Evolutionary conservation across 2,888 invertebrate genomes (phyloP).

Genomic region (Scaptomyza flava): DNA sequence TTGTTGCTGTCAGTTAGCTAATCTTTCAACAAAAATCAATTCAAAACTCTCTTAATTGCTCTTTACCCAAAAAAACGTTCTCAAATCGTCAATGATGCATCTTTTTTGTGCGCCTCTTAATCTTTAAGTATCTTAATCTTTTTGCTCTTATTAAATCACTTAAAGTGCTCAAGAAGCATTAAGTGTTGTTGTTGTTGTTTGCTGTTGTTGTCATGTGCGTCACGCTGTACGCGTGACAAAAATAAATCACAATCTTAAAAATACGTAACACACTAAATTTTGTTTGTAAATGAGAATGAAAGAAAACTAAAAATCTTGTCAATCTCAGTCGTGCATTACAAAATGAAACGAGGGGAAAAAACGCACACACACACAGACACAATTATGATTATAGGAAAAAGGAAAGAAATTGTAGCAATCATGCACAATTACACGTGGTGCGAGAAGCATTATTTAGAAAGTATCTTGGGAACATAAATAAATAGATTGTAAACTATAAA

Average conservation of each 20-base stretch:
- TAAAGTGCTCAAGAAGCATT: constrained; percentile 34
- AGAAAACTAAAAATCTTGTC: constrained; percentile 31
- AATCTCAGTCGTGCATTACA: constrained; percentile 33
- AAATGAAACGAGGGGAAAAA: constrained; percentile 22
- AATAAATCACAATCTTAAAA: constrained; percentile 73
- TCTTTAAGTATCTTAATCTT: neutral
- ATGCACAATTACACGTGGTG: constrained; percentile 14
- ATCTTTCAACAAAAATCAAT: too few species aligned
- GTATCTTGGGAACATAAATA: neutral
- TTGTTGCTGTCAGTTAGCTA: neutral
- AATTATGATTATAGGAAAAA: constrained; percentile 12
- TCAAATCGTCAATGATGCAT: constrained; percentile 4
- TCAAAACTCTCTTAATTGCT: neutral
- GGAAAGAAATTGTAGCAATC: constrained; percentile 8
- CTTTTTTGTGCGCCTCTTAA: constrained; percentile 3
- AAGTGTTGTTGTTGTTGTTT: constrained; percentile 10
- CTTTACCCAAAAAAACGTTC: neutral
- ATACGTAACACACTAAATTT: constrained; percentile 64
- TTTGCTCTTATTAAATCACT: constrained; percentile 9
- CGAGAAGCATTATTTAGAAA: constrained; percentile 28
- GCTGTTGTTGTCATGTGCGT: constrained; percentile 39
- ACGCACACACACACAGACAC: neutral
- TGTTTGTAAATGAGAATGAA: constrained; percentile 62
- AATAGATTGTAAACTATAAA: neutral
- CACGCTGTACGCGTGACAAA: constrained; percentile 66